These are phyloP conservation scores for Ctena decussata DNA, from an alignment of 2,888 invertebrate genomes.

Conservation along the genomic window DNA sequence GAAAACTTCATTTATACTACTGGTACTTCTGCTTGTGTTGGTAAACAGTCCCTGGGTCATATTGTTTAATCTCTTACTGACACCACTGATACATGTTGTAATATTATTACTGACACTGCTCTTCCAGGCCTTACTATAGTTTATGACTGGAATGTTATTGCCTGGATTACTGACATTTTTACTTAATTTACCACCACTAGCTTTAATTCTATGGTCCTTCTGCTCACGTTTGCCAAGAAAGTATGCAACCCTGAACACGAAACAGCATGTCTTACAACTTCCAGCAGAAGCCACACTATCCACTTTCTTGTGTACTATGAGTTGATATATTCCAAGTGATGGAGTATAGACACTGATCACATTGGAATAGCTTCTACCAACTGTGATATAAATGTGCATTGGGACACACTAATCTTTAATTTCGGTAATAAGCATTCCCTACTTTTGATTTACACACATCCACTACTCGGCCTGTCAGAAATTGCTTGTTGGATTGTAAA, in stretches of 20 bases:
- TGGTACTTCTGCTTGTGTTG: neutral
- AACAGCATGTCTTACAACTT: neutral
- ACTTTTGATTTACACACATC: too few species aligned
- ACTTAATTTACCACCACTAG: neutral
- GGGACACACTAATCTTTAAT: too few species aligned
- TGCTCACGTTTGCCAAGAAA: neutral
- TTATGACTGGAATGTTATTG: too few species aligned
- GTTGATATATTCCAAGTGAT: neutral
- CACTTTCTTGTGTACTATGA: neutral
- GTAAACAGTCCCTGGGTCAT: neutral
- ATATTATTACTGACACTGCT: neutral
- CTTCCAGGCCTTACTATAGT: too few species aligned
- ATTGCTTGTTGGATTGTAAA: too few species aligned
- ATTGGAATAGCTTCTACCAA: neutral
- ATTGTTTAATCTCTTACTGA: neutral
- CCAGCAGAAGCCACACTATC: neutral
- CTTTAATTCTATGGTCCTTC: neutral
- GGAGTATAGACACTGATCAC: slow-evolving; percentile 14
- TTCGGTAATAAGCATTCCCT: too few species aligned
- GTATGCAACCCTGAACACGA: neutral
- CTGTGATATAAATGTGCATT: too few species aligned
- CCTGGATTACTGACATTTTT: neutral
- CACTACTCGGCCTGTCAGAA: too few species aligned
- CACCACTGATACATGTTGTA: neutral
- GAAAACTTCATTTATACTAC: neutral